These are phyloP conservation scores for Erpetoichthys calabaricus DNA, from an alignment of 2,797 vertebrate species.

Conservation along the genomic window DNA sequence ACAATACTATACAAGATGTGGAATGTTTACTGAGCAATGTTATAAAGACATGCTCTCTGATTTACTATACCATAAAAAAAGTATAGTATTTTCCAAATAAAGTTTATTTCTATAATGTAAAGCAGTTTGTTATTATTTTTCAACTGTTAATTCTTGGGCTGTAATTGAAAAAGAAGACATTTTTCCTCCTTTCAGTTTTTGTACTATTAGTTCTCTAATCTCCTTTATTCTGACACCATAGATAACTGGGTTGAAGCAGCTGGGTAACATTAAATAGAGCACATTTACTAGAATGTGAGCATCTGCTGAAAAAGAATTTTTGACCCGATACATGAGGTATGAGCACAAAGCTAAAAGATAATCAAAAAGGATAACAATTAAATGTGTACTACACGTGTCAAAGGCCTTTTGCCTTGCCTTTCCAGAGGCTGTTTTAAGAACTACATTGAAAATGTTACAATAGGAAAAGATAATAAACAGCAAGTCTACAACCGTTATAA, in stretches of 20 bases:
- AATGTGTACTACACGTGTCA: conserved; percentile 26
- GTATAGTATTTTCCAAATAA: too few relatives aligned
- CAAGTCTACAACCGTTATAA: conserved; percentile 23
- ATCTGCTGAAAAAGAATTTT: conserved; percentile 13
- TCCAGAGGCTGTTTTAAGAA: conserved; percentile 21
- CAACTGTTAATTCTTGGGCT: too few relatives aligned
- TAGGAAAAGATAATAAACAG: conserved; percentile 27
- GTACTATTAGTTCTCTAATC: conserved; percentile 20
- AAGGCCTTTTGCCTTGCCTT: conserved; percentile 28
- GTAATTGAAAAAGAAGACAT: too few relatives aligned
- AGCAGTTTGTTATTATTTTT: too few relatives aligned
- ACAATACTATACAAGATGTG: too few relatives aligned
- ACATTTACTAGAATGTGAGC: conserved; percentile 5
- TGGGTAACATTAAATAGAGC: conserved; percentile 18
- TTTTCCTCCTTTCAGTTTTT: conserved; percentile 14
- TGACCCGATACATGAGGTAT: conserved; percentile 15
- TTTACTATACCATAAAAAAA: too few relatives aligned
- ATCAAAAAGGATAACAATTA: conserved; percentile 28
- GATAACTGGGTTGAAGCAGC: conserved; percentile 20
- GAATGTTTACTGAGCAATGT: too few relatives aligned
- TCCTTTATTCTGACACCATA: conserved; percentile 15
- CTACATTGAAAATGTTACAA: conserved; percentile 18
- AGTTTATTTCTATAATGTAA: too few relatives aligned
- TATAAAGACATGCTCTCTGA: too few relatives aligned
- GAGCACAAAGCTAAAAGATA: conserved; percentile 16